phyloP scores from a whole-genome alignment of 1,140 invertebrate genomes.

The Ceratoteleas bidentatus region DNA sequence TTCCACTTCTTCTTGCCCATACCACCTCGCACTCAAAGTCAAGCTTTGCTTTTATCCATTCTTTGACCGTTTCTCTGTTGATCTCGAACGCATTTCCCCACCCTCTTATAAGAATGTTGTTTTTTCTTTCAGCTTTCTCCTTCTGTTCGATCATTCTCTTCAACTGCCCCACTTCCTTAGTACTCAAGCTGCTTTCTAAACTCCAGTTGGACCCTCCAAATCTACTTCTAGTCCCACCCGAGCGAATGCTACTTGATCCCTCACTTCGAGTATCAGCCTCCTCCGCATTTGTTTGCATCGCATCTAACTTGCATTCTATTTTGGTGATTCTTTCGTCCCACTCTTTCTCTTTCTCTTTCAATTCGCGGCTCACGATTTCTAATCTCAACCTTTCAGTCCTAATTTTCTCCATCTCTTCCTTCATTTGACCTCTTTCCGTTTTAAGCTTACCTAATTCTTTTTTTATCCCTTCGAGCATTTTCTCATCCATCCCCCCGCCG shows the following conservation, averaged over 20 bases:
- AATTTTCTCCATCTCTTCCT: background rate
- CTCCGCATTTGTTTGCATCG: background rate
- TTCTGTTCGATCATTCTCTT: constrained; percentile 3
- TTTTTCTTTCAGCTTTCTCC: constrained; percentile 16
- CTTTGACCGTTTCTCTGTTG: background rate
- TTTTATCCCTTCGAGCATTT: background rate
- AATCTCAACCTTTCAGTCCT: background rate
- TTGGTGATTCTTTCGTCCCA: background rate
- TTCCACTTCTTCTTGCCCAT: background rate
- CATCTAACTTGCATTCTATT: too few species aligned
- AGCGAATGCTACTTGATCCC: background rate
- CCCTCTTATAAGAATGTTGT: constrained; percentile 6
- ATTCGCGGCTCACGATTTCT: background rate
- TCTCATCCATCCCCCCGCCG: too few species aligned
- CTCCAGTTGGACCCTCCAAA: background rate
- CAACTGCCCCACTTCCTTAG: background rate
- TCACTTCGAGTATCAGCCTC: background rate
- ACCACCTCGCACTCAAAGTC: background rate
- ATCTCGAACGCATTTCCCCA: background rate
- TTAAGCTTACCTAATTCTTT: background rate
- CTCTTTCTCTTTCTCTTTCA: background rate
- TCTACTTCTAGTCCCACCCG: background rate
- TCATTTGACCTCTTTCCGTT: background rate
- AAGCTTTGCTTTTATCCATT: constrained; percentile 10
- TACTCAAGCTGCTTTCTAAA: background rate